Evolutionary conservation across 2,888 invertebrate species (phyloP).

Genomic region (Eristalinus aeneus): DNA sequence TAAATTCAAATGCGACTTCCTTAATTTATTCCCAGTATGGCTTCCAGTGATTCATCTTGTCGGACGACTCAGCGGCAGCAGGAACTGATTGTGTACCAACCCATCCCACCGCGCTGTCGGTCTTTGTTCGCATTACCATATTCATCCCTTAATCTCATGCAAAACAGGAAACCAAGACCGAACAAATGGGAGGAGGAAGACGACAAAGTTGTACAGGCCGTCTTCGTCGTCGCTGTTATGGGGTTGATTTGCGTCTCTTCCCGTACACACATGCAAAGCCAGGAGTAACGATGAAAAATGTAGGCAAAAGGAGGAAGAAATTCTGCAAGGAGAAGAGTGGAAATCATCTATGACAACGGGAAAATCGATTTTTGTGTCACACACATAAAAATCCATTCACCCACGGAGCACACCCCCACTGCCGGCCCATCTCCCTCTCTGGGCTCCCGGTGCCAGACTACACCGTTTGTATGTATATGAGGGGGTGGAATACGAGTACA

Average conservation of each 20-base stretch:
- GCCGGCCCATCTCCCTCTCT: neutral
- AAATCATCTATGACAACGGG: conserved; percentile 74
- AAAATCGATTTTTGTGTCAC: conserved; percentile 75
- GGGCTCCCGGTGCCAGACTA: conserved; percentile 13
- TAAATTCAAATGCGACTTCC: conserved; percentile 65
- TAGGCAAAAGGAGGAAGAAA: conserved; percentile 8
- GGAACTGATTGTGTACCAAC: neutral
- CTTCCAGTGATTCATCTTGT: conserved; percentile 62
- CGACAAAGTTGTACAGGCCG: conserved; percentile 32
- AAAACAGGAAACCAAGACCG: conserved; percentile 47
- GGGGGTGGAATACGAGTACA: conserved; percentile 51
- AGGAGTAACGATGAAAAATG: conserved; percentile 38
- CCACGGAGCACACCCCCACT: neutral
- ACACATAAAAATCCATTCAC: conserved; percentile 73
- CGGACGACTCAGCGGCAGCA: neutral
- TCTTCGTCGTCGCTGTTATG: neutral
- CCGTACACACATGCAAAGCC: conserved; percentile 57
- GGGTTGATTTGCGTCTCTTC: conserved; percentile 35
- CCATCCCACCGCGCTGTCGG: conserved; percentile 7
- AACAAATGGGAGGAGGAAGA: conserved; percentile 24
- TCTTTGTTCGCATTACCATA: conserved; percentile 37
- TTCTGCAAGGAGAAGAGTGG: conserved; percentile 56
- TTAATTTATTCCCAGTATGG: conserved; percentile 63
- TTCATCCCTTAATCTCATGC: conserved; percentile 68
- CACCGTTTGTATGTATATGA: conserved; percentile 62